A percentile compares a stretch with the other conserved stretches of the same genome.
Conservation (phyloP, 2,888 invertebrate genomes). For the Stegophylla sp. region DNA sequence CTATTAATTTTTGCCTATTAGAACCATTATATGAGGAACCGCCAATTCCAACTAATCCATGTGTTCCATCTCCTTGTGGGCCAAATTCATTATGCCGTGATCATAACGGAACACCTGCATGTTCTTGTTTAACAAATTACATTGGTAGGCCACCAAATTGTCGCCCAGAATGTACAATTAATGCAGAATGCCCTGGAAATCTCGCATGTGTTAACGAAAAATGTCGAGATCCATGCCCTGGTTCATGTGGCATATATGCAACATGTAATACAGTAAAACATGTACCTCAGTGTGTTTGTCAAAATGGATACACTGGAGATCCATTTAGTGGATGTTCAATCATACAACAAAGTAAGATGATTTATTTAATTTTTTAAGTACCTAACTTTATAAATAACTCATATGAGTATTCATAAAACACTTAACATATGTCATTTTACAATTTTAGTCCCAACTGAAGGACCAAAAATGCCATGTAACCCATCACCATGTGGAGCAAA, state of each 20-base stretch:
- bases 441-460: constrained; percentile 67
- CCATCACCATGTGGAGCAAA: constrained; percentile 87
- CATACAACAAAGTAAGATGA: constrained; percentile 70
- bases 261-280: constrained; percentile 71
- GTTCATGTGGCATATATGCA: constrained; percentile 74
- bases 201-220: constrained; percentile 68
- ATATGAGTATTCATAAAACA: not conserved
- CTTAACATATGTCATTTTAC: not conserved
- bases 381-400: not conserved
- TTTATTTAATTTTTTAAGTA: too few species aligned
- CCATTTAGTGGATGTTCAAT: constrained; percentile 70
- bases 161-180: constrained; percentile 72
- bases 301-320: constrained; percentile 70
- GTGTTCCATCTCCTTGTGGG: constrained; percentile 76
- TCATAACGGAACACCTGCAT: constrained; percentile 67
- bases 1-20: not conserved
- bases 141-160: constrained; percentile 72
- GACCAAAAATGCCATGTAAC: constrained; percentile 74
- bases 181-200: constrained; percentile 68
- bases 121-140: constrained; percentile 70
- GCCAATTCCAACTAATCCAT: constrained; percentile 70
- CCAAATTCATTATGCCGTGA: constrained; percentile 69
- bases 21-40: constrained; percentile 32
- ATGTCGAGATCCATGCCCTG: constrained; percentile 72
- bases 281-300: constrained; percentile 68